phyloP scores from a whole-genome alignment of 2,888 invertebrate genomes.

The Danaus chrysippus region DNA sequence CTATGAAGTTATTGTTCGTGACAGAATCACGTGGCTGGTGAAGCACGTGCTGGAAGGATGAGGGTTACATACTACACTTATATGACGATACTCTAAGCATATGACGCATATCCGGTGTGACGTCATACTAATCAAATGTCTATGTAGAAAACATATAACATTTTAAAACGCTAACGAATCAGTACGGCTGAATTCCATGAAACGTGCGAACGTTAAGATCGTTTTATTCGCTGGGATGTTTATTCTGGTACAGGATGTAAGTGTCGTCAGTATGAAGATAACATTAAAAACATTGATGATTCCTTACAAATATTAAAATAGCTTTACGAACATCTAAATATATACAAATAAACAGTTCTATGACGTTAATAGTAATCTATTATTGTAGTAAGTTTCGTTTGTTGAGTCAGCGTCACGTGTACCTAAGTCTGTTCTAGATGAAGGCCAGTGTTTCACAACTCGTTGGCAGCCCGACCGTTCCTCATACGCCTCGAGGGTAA shows the following conservation, averaged over 20 bases:
- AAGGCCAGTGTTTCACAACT: constrained; percentile 19
- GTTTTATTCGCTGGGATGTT: background rate
- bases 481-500: constrained; percentile 20
- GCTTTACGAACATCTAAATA: too few species aligned
- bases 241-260: background rate
- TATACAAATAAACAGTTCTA: too few species aligned
- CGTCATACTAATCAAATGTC: too few species aligned
- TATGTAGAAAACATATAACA: background rate
- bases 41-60: background rate
- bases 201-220: background rate
- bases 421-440: constrained; percentile 11
- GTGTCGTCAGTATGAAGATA: too few species aligned
- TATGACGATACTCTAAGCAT: background rate
- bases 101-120: background rate
- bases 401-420: background rate
- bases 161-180: background rate
- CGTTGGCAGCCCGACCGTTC: background rate
- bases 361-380: too few species aligned
- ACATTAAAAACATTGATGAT: too few species aligned
- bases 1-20: too few species aligned
- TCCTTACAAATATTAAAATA: too few species aligned
- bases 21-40: constrained; percentile 12
- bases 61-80: background rate
- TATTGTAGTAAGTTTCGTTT: too few species aligned
- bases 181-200: background rate